Conservation (phyloP, 2,113 vertebrate genomes). For the Epinephelus cyanopodus region DNA sequence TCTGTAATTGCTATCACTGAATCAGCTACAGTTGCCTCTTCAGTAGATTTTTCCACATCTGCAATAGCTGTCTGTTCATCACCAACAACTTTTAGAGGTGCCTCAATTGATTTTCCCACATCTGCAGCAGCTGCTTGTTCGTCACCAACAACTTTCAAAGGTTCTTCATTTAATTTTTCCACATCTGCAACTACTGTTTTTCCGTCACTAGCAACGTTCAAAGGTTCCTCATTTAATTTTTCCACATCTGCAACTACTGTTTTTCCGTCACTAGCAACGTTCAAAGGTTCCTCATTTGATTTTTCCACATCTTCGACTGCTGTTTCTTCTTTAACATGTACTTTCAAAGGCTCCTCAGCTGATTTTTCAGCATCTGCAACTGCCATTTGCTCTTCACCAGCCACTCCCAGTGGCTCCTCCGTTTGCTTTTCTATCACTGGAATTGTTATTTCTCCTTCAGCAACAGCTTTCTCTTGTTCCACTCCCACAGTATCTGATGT, state of each 20-base stretch:
- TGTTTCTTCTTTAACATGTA: background rate
- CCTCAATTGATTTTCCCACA: constrained; percentile 10
- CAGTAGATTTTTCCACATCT: constrained; percentile 22
- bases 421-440: background rate
- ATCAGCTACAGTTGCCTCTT: constrained; percentile 32
- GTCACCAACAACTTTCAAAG: background rate
- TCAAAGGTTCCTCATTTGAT: constrained; percentile 17
- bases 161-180: constrained; percentile 12
- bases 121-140: background rate
- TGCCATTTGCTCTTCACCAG: background rate
- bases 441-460: constrained; percentile 7
- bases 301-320: background rate
- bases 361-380: background rate
- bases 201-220: background rate
- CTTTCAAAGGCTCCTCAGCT: too few relatives aligned
- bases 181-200: background rate
- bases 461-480: background rate
- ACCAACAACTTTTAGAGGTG: background rate
- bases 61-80: background rate
- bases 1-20: constrained; percentile 30
- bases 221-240: background rate
- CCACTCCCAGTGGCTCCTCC: too few relatives aligned
- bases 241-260: background rate
- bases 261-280: constrained; percentile 9
- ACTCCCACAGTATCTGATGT: constrained; percentile 1